Evolutionary conservation across 2,888 invertebrate genomes (phyloP).

Genomic region (Petrolisthes manimaculis): DNA sequence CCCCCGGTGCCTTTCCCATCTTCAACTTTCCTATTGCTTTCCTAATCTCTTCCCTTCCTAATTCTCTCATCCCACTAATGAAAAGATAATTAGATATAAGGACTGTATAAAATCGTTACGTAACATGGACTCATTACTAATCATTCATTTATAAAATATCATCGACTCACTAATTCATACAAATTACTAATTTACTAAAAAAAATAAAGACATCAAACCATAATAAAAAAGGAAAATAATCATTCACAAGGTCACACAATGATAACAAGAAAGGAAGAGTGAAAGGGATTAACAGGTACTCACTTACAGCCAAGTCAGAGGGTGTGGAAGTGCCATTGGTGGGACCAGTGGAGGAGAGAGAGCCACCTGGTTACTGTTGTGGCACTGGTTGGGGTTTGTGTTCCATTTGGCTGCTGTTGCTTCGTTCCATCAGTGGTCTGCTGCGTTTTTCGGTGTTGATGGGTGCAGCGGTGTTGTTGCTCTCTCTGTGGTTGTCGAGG

Average conservation of each 20-base stretch:
- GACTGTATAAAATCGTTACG: no score
- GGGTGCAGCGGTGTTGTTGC: constrained; percentile 28
- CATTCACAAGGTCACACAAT: not conserved
- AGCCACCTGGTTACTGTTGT: constrained; percentile 57
- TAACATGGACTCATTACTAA: no score
- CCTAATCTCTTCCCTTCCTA: no score
- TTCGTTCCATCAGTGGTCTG: constrained; percentile 65
- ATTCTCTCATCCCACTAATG: no score
- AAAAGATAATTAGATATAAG: no score
- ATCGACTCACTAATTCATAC: no score
- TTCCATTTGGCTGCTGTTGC: constrained; percentile 57
- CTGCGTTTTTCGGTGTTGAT: constrained; percentile 51
- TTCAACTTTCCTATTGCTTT: no score
- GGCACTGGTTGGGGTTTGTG: constrained; percentile 62
- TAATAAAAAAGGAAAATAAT: not conserved
- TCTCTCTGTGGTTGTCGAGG: constrained; percentile 67
- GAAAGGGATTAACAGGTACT: constrained; percentile 14
- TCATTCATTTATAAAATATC: no score
- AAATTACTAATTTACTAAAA: no score
- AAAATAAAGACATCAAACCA: not conserved
- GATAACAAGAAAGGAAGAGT: not conserved
- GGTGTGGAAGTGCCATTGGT: constrained; percentile 53
- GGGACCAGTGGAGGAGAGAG: constrained; percentile 43
- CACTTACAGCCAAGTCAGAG: constrained; percentile 49
- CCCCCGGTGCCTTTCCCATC: no score